Percentiles rank a stretch among this genome's conserved stretches.
phyloP scores from a whole-genome alignment of 1,140 invertebrate genomes.

The Microvelia longipes region DNA sequence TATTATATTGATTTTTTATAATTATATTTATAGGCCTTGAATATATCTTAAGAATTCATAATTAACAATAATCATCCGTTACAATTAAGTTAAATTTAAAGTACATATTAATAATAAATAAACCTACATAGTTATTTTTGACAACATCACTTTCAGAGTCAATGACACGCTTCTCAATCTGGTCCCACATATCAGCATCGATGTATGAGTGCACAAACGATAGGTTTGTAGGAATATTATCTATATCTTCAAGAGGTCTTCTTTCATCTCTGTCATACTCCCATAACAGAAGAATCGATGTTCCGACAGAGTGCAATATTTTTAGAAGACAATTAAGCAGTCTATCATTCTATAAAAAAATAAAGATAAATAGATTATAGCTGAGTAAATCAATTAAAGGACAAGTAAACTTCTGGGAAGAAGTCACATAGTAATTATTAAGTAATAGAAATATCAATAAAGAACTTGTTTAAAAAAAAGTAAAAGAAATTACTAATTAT shows the following conservation, averaged over 20 bases:
- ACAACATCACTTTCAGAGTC: neutral
- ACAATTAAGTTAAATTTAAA: no score
- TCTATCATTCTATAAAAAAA: constrained; percentile 11
- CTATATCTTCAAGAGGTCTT: neutral
- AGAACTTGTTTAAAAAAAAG: no score
- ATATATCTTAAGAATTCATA: no score
- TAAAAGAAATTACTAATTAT: no score
- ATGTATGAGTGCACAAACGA: constrained; percentile 14
- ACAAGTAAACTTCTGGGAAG: no score
- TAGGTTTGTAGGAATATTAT: constrained; percentile 10
- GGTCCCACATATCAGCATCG: constrained; percentile 3
- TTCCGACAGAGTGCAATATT: constrained; percentile 8
- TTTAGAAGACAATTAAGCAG: constrained; percentile 7
- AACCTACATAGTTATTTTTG: constrained; percentile 8
- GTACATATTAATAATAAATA: neutral
- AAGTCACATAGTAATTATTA: no score
- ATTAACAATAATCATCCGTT: no score
- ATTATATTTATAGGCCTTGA: no score
- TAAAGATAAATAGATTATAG: no score
- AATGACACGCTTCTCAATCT: constrained; percentile 4
- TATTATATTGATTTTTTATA: no score
- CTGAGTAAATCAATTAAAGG: no score
- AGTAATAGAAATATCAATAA: no score
- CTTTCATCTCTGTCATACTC: constrained; percentile 9
- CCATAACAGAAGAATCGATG: constrained; percentile 6